Conservation (phyloP, 1,140 invertebrate species). For the Diploscapter pachys region DNA sequence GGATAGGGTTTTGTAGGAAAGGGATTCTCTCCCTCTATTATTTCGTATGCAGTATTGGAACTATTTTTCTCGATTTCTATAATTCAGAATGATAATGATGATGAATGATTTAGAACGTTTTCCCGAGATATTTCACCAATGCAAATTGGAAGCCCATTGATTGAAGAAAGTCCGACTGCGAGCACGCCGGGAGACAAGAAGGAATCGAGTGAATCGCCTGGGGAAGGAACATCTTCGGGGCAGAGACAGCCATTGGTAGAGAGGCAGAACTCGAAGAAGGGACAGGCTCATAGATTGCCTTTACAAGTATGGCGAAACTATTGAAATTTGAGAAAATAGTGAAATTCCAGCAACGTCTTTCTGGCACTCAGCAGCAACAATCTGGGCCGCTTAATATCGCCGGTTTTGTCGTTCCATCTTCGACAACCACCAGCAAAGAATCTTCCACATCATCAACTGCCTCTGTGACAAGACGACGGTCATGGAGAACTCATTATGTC, state of each 20-base stretch:
- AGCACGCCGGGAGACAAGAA: too few species aligned
- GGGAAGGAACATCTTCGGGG: background rate
- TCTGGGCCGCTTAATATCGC: background rate
- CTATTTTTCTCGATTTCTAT: background rate
- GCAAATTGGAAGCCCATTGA: too few species aligned
- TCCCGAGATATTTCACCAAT: too few species aligned
- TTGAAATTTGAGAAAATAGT: background rate
- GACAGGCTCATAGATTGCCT: background rate
- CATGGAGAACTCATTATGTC: too few species aligned
- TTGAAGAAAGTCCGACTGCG: too few species aligned
- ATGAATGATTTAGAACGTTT: background rate
- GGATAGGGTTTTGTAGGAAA: background rate
- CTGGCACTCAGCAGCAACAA: background rate
- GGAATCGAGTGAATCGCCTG: background rate
- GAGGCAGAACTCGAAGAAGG: constrained; percentile 14
- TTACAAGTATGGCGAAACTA: background rate
- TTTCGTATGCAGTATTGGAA: background rate
- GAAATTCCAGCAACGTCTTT: background rate
- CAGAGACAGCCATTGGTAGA: constrained; percentile 4
- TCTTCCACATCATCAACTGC: too few species aligned
- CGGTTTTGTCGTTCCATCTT: background rate
- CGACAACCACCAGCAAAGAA: too few species aligned
- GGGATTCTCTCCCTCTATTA: too few species aligned
- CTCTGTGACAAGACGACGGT: too few species aligned
- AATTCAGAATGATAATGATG: background rate